A percentile compares a stretch with the other conserved stretches of the same genome.
Conservation (phyloP, 23 tunicate species). For the Oikopleura dioica region DNA sequence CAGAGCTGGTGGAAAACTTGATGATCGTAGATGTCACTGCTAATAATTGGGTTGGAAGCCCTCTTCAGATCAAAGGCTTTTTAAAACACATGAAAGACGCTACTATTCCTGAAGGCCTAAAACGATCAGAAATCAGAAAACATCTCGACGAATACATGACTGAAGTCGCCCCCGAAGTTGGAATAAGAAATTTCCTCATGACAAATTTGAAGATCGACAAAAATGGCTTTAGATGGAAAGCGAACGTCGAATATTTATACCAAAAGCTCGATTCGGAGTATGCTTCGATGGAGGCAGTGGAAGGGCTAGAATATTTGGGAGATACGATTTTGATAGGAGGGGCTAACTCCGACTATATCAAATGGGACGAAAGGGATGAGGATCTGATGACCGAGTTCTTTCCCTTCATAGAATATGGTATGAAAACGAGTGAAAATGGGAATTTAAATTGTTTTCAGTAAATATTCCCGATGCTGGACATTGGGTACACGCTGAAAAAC, state of each 20-base stretch:
- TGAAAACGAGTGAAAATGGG: no score
- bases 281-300: neutral
- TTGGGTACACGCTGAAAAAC: slow-evolving; percentile 6
- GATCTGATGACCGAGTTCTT: neutral
- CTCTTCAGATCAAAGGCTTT: no score
- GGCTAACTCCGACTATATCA: neutral
- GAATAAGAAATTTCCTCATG: neutral
- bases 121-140: no score
- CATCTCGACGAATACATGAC: no score
- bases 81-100: no score
- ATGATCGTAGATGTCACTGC: neutral
- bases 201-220: neutral
- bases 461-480: neutral
- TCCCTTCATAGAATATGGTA: neutral
- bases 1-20: neutral
- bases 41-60: neutral
- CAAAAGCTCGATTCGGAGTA: neutral
- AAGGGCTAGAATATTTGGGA: neutral
- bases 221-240: neutral
- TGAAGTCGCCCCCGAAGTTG: neutral
- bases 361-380: neutral
- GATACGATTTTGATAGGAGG: neutral
- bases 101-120: no score
- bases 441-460: no score
- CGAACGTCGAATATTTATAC: neutral